Conservation (phyloP, 2,113 vertebrate species). For the Scatophagus argus region DNA sequence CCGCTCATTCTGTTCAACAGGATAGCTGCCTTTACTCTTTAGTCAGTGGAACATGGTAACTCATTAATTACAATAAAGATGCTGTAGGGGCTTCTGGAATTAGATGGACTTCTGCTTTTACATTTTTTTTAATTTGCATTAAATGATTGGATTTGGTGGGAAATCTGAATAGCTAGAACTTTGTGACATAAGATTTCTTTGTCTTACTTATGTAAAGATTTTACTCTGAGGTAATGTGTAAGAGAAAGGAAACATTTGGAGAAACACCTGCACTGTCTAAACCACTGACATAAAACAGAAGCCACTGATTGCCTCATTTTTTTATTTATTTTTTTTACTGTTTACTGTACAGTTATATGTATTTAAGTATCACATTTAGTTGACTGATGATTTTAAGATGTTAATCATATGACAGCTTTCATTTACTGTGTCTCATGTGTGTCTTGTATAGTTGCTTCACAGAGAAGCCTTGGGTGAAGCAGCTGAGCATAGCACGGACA, state of each 20-base stretch:
- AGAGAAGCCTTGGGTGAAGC: constrained; percentile 85
- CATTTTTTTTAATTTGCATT: neutral
- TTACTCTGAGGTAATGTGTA: neutral
- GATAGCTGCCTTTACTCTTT: neutral
- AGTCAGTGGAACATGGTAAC: neutral
- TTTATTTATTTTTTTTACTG: no score
- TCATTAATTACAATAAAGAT: neutral
- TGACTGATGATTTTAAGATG: neutral
- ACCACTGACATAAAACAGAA: neutral
- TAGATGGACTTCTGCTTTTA: neutral
- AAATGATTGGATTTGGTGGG: neutral
- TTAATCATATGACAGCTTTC: neutral
- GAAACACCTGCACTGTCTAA: neutral
- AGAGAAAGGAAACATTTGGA: neutral
- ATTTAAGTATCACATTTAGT: neutral
- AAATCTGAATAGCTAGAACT: neutral
- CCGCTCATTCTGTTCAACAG: neutral
- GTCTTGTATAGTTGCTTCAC: constrained; percentile 81
- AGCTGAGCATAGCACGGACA: constrained; percentile 80
- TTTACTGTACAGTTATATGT: neutral
- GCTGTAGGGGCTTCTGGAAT: neutral
- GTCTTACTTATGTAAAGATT: neutral
- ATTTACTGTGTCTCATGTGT: neutral
- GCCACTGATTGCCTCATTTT: neutral
- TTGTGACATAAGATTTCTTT: neutral